phyloP scores from a whole-genome alignment of 1,140 invertebrate genomes.

The Holcopasites calliopsidis region DNA sequence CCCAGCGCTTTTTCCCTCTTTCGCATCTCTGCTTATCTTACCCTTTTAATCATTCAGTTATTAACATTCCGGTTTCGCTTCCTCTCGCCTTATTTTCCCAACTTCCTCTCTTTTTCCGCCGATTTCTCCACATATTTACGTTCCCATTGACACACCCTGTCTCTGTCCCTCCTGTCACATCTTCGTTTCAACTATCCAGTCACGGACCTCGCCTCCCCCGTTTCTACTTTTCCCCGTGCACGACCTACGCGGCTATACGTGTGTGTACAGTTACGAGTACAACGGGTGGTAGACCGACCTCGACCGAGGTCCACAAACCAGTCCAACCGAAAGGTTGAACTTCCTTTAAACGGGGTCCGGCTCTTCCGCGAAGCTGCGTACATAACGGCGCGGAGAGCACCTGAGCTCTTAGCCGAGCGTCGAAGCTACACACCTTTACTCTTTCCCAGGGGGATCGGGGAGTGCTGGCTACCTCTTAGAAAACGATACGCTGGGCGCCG shows the following conservation, averaged over 20 bases:
- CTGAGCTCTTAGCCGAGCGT: constrained; percentile 51
- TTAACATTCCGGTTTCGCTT: neutral
- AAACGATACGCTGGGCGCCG: constrained; percentile 36
- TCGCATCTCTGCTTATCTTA: neutral
- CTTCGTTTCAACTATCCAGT: too few species aligned
- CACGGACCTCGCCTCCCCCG: too few species aligned
- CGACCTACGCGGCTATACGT: too few species aligned
- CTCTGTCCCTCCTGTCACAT: too few species aligned
- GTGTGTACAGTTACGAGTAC: neutral
- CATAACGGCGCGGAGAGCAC: constrained; percentile 17
- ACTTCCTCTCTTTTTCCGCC: too few species aligned
- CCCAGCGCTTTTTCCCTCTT: neutral
- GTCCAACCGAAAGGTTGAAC: constrained; percentile 24
- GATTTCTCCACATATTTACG: too few species aligned
- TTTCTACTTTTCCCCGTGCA: too few species aligned
- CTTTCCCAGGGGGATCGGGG: constrained; percentile 26
- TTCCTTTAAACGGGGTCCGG: constrained; percentile 35
- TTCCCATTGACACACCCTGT: too few species aligned
- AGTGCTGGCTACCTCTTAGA: constrained; percentile 22
- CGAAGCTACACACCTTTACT: neutral
- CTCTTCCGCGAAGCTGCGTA: neutral
- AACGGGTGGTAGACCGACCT: constrained; percentile 28
- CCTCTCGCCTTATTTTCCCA: neutral
- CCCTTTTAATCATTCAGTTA: too few species aligned
- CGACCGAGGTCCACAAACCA: constrained; percentile 12